Evolutionary conservation across 1,140 invertebrate genomes (phyloP).

Genomic region (Ostrea edulis): DNA sequence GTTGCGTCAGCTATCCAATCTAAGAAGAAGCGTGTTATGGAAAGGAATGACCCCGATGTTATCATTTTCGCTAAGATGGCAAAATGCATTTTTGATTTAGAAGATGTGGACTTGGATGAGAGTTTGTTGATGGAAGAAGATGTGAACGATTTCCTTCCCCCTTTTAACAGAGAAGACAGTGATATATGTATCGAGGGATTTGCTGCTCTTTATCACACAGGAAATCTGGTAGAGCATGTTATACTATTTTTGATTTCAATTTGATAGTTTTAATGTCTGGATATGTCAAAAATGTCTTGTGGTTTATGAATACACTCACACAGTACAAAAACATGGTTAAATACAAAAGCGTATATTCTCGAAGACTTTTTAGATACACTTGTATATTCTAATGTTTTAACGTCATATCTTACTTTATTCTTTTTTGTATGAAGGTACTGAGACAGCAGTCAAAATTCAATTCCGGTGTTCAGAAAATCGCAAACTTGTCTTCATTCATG

Average conservation of each 20-base stretch:
- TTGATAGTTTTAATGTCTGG: background rate
- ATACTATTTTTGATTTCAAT: background rate
- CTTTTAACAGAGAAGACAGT: background rate
- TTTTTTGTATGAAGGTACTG: background rate
- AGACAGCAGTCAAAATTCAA: background rate
- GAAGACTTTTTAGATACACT: too few relatives aligned
- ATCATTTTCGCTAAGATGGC: background rate
- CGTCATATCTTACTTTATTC: too few relatives aligned
- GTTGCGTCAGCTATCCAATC: background rate
- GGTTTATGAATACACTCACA: too few relatives aligned
- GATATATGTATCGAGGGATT: background rate
- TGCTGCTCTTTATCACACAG: background rate
- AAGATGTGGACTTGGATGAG: background rate
- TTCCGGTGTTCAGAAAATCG: background rate
- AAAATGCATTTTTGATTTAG: constrained; percentile 2
- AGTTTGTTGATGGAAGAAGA: constrained; percentile 2
- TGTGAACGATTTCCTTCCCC: background rate
- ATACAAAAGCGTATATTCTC: too few relatives aligned
- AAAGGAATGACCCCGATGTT: constrained; percentile 12
- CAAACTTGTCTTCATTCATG: background rate
- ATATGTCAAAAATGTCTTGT: too few relatives aligned
- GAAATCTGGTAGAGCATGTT: constrained; percentile 4
- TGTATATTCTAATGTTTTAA: too few relatives aligned
- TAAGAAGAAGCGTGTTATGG: background rate
- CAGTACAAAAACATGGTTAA: too few relatives aligned